These are phyloP conservation scores for Chromobotia macracanthus DNA, from an alignment of 2,797 vertebrate genomes.

Conservation along the genomic window DNA sequence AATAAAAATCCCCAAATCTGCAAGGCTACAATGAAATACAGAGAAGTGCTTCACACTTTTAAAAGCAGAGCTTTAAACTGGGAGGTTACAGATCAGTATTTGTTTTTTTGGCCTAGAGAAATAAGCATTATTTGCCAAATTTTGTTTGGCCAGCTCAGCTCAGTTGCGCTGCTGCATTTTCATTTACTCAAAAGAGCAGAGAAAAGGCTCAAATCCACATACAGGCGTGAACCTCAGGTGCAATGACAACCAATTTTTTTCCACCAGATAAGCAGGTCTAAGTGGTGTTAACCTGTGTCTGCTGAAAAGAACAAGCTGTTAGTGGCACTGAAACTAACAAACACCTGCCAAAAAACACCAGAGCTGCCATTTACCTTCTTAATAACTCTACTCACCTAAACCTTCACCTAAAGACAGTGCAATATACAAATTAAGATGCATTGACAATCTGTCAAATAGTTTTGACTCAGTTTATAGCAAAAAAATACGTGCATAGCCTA, in stretches of 20 bases:
- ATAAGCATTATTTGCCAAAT: background rate
- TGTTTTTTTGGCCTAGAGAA: background rate
- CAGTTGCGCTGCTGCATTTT: slow-evolving; percentile 10
- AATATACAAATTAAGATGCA: background rate
- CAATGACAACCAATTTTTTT: background rate
- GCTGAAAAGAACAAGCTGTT: slow-evolving; percentile 3
- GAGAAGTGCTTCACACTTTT: background rate
- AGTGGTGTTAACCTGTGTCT: background rate
- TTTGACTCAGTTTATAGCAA: background rate
- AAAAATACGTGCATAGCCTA: no score
- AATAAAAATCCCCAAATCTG: no score
- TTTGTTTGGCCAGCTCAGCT: background rate
- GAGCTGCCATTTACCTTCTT: background rate
- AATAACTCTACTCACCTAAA: background rate
- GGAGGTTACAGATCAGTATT: background rate
- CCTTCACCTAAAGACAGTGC: background rate
- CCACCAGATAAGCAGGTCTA: background rate
- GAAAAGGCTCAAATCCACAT: background rate
- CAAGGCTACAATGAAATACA: no score
- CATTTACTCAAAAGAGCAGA: slow-evolving; percentile 5
- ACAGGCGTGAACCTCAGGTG: slow-evolving; percentile 15
- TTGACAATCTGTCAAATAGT: background rate
- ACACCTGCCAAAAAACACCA: slow-evolving; percentile 13
- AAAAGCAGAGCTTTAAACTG: background rate
- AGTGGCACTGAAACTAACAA: background rate